These are phyloP conservation scores for Atrina japonica DNA, from an alignment of 2,888 invertebrate genomes.

Conservation along the genomic window DNA sequence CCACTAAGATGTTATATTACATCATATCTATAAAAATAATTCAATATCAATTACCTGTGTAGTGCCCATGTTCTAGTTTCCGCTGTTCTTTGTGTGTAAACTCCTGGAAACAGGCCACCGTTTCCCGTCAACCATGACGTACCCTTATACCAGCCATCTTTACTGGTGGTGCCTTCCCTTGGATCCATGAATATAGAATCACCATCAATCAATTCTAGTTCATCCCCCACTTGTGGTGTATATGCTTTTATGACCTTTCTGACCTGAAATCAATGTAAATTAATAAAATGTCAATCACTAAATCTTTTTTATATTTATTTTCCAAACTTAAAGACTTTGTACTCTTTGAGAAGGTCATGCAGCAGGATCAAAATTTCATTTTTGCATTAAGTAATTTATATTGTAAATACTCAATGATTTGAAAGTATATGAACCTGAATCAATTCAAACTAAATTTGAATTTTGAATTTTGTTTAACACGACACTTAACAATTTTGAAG, in stretches of 20 bases:
- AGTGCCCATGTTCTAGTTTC: conserved; percentile 96
- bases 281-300: not conserved
- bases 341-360: no score
- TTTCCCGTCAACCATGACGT: conserved; percentile 91
- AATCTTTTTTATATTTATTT: no score
- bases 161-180: conserved; percentile 85
- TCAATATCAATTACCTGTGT: no score
- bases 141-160: conserved; percentile 94
- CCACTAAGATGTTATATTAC: no score
- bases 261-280: conserved; percentile 68
- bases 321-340: no score
- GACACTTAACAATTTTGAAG: no score
- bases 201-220: conserved; percentile 91
- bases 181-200: conserved; percentile 92
- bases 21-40: no score
- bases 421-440: no score
- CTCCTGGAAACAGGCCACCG: conserved; percentile 90
- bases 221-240: conserved; percentile 84
- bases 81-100: conserved; percentile 91
- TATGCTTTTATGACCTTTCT: conserved; percentile 82
- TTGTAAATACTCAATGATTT: not conserved
- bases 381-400: no score
- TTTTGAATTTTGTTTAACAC: no score
- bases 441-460: no score
- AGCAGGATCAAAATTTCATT: no score